Base-by-base conservation (phyloP, 1,140 invertebrate species). In the Drosophila parabipectinata region DNA sequence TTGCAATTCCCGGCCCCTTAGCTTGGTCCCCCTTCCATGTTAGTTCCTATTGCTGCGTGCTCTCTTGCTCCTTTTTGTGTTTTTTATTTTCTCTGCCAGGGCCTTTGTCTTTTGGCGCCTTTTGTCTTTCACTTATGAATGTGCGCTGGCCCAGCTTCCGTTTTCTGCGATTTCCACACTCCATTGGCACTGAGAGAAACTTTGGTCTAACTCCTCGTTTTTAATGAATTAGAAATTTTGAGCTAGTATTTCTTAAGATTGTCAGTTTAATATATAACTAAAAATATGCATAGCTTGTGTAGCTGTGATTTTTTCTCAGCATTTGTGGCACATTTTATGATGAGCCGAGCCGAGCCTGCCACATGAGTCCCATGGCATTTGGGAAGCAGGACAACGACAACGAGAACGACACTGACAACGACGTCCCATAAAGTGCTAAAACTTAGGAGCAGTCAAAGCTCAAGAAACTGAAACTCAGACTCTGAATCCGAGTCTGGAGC, bases 71-170 rank as follows among this genome's bases (percentile, higher is more conserved):
- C 14, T 47, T 48, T 55, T 47, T 28, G 18, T 37, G 24, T 39
- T 57, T 44, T 18, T 30, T 30, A 51, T 44, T 60, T 67, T 66
- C 24, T 44, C 28, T 37, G 55, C 32, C 54, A 37, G 39, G 34
- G 58, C 57, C 56, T 84, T 83, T 84, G 80, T 83, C 72, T 83
- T 79, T 60, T 37, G 68, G 63, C 68, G 55, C 61, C 82, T 75
- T 85, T 85, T 85, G 81, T 85, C 69, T 81, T 72, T 81, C 82
- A 85, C 74, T 82, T 85, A 87, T 87, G 82, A 78, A 85, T 87
- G 82, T 87, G 82, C 68, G 68, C 72, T 77, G 62, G 39, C 61
- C 69, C 62, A 57, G 57, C 60, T 79, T 75, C 60, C 72, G 54
- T 57, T 74, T 74, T 66, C 48, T 57, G 32, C 53, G 51, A 68